phyloP scores from a whole-genome alignment of 2,888 invertebrate species.

The Leptinotarsa haldemani region DNA sequence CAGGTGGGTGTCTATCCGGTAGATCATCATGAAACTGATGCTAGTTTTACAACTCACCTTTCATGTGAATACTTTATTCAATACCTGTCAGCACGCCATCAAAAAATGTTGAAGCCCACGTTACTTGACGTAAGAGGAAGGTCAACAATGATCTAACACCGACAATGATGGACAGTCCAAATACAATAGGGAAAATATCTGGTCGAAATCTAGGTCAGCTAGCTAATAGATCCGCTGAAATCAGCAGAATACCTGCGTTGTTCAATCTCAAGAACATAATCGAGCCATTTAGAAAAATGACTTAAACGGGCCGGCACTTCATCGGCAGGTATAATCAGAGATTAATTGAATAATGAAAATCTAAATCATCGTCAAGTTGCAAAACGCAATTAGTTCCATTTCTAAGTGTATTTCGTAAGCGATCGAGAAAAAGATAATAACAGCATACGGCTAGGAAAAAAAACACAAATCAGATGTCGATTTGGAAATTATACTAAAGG shows the following conservation, averaged over 20 bases:
- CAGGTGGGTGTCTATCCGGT: too few species aligned
- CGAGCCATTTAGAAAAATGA: conserved; percentile 11
- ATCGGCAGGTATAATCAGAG: conserved; percentile 29
- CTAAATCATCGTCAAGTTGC: conserved; percentile 29
- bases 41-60: neutral
- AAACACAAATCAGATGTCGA: conserved; percentile 33
- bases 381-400: conserved; percentile 29
- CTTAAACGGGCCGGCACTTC: conserved; percentile 18
- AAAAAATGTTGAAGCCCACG: neutral
- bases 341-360: conserved; percentile 36
- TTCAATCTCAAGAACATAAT: conserved; percentile 9
- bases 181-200: conserved; percentile 15
- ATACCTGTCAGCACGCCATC: neutral
- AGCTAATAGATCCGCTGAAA: neutral
- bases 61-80: neutral
- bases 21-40: too few species aligned
- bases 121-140: conserved; percentile 4
- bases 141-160: conserved; percentile 10
- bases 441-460: conserved; percentile 16
- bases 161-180: conserved; percentile 5
- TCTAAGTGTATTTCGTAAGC: conserved; percentile 26
- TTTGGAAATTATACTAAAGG: conserved; percentile 35
- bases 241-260: neutral
- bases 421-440: conserved; percentile 36
- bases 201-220: conserved; percentile 2